Evolutionary conservation across 2,113 vertebrate species (phyloP).

Genomic region (Lasiurus cinereus): DNA sequence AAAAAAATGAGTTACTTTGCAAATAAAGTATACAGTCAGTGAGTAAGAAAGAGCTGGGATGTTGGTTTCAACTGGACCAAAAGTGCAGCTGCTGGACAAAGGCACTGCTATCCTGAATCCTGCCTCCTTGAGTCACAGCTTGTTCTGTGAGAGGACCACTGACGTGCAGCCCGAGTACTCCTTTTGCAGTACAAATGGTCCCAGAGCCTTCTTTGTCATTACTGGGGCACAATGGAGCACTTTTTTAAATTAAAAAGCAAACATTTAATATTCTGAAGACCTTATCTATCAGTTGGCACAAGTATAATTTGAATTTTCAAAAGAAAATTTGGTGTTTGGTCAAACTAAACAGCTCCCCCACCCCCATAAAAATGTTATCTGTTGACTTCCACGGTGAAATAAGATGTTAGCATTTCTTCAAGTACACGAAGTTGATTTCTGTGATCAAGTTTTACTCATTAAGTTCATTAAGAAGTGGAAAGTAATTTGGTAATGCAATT

Average conservation of each 20-base stretch:
- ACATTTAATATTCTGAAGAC: constrained; percentile 8
- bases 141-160: neutral
- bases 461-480: constrained; percentile 66
- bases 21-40: neutral
- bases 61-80: neutral
- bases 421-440: constrained; percentile 44
- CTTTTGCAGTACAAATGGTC: neutral
- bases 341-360: neutral
- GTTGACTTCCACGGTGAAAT: neutral
- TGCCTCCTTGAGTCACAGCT: neutral
- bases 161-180: neutral
- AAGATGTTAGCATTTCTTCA: neutral
- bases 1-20: constrained; percentile 11
- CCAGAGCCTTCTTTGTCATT: neutral
- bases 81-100: neutral
- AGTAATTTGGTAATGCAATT: constrained; percentile 61
- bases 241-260: neutral
- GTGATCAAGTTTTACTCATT: constrained; percentile 69
- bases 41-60: neutral
- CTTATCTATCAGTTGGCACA: neutral
- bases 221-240: neutral
- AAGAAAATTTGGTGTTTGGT: constrained; percentile 4
- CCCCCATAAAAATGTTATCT: neutral
- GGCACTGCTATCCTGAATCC: neutral
- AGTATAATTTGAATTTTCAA: constrained; percentile 47